These are phyloP conservation scores for Drosophila elegans DNA, from an alignment of 1,140 invertebrate species.

Conservation along the genomic window DNA sequence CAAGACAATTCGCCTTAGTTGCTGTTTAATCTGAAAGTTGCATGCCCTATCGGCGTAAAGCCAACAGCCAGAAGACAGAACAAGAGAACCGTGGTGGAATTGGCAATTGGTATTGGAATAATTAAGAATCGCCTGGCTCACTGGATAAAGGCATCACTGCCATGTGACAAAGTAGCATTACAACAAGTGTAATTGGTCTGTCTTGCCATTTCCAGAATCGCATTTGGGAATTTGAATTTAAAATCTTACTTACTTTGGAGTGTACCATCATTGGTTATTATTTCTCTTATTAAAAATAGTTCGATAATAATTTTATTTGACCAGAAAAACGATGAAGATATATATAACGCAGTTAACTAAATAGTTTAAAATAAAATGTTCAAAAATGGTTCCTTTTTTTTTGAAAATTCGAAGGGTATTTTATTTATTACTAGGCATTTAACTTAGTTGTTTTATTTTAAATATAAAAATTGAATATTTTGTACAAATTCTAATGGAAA, in stretches of 20 bases:
- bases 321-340: no score
- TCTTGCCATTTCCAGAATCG: neutral
- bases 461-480: no score
- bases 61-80: slow-evolving; percentile 29
- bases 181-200: slow-evolving; percentile 12
- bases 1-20: slow-evolving; percentile 38
- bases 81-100: slow-evolving; percentile 21
- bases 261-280: no score
- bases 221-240: neutral
- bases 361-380: no score
- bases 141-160: slow-evolving; percentile 11
- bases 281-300: no score
- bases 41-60: slow-evolving; percentile 44
- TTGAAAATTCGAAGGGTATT: no score
- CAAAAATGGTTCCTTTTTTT: no score
- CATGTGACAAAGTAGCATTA: slow-evolving; percentile 39
- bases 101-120: slow-evolving; percentile 30
- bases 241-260: neutral
- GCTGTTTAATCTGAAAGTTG: slow-evolving; percentile 56
- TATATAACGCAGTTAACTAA: no score
- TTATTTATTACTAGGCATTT: no score
- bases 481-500: no score
- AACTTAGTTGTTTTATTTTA: no score
- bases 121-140: slow-evolving; percentile 29
- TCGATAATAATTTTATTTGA: no score